phyloP scores from a whole-genome alignment of 2,888 invertebrate species.

The Clanis bilineata region DNA sequence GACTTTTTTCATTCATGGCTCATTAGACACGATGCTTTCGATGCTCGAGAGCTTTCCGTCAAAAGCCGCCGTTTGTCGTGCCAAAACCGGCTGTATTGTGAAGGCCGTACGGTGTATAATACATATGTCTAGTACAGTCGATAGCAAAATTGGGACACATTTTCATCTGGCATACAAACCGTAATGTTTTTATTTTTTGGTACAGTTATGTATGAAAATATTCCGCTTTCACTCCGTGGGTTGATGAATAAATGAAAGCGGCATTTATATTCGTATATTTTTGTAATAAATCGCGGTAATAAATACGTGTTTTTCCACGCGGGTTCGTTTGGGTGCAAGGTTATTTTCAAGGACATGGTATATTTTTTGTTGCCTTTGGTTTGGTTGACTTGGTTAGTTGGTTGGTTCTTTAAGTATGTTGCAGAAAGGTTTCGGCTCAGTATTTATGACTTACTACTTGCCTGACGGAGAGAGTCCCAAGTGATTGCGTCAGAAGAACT shows the following conservation, averaged over 20 bases:
- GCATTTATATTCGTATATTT: constrained; percentile 7
- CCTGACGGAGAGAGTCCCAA: no score
- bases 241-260: constrained; percentile 12
- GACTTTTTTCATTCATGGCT: constrained; percentile 44
- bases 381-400: no score
- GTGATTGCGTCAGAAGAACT: no score
- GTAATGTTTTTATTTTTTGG: constrained; percentile 17
- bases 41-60: constrained; percentile 46
- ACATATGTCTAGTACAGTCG: neutral
- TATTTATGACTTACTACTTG: no score
- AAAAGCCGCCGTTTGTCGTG: constrained; percentile 35
- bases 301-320: constrained; percentile 2
- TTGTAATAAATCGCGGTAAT: constrained; percentile 6
- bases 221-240: constrained; percentile 10
- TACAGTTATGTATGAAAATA: constrained; percentile 10
- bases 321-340: neutral
- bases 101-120: constrained; percentile 2
- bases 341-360: neutral
- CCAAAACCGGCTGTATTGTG: constrained; percentile 23
- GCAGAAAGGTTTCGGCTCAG: no score
- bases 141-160: constrained; percentile 15
- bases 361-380: no score
- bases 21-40: constrained; percentile 49
- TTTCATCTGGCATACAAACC: constrained; percentile 17
- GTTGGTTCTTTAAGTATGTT: no score